A percentile compares a stretch with the other conserved stretches of the same genome.
These are phyloP conservation scores for Arnoldichthys spilopterus DNA, from an alignment of 2,797 vertebrate genomes.

Conservation along the genomic window DNA sequence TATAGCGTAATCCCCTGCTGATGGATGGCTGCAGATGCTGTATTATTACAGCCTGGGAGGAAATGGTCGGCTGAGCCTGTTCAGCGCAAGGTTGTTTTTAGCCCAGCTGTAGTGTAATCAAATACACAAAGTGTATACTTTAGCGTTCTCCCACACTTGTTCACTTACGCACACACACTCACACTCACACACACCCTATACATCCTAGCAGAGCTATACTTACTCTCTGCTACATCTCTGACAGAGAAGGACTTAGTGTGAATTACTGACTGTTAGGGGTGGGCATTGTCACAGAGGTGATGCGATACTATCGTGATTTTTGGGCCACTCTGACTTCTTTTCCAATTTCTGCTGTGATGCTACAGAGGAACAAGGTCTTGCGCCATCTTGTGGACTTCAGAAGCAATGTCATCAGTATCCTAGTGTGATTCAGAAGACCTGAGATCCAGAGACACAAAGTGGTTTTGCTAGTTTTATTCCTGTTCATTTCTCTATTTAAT, in stretches of 20 bases:
- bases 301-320: too few relatives aligned
- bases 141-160: constrained; percentile 3
- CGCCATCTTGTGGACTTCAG: too few relatives aligned
- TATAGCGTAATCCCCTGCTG: constrained; percentile 63
- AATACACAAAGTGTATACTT: constrained; percentile 38
- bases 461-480: too few relatives aligned
- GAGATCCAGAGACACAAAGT: too few relatives aligned
- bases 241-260: not conserved
- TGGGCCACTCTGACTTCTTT: too few relatives aligned
- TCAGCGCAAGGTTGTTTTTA: constrained; percentile 24
- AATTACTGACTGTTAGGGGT: not conserved
- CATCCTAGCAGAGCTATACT: not conserved
- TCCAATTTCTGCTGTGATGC: too few relatives aligned
- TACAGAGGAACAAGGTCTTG: too few relatives aligned
- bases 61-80: constrained; percentile 34
- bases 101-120: constrained; percentile 22
- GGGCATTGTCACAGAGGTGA: too few relatives aligned
- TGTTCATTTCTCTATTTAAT: too few relatives aligned
- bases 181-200: constrained; percentile 1
- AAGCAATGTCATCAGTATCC: too few relatives aligned
- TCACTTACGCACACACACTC: not conserved
- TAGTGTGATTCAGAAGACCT: too few relatives aligned
- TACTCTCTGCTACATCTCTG: not conserved
- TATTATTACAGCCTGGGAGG: constrained; percentile 54
- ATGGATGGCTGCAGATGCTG: constrained; percentile 69